Evolutionary conservation across 2,797 vertebrate genomes (phyloP).

Genomic region (Danio albolineatus): DNA sequence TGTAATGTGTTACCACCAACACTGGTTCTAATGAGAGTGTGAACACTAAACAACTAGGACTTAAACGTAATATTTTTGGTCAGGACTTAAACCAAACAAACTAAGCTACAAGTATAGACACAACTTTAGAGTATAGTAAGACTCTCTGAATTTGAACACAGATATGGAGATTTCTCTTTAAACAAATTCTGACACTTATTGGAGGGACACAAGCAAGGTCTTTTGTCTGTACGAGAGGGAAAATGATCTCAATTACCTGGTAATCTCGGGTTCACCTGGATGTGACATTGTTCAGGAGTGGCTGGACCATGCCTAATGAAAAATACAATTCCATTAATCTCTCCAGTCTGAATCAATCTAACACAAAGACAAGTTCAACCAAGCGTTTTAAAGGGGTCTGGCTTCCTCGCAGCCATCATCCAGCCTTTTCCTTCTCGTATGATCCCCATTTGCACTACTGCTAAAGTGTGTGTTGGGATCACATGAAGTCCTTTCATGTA

Average conservation of each 20-base stretch:
- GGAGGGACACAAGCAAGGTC: slow-evolving; percentile 3
- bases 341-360: slow-evolving; percentile 53
- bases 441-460: slow-evolving; percentile 1
- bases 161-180: slow-evolving; percentile 1
- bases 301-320: slow-evolving; percentile 52
- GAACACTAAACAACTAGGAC: no score
- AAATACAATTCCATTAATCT: slow-evolving; percentile 53
- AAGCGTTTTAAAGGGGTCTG: slow-evolving; percentile 34
- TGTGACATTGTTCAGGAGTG: slow-evolving; percentile 47
- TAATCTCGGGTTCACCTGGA: slow-evolving; percentile 55
- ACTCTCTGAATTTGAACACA: neutral
- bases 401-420: slow-evolving; percentile 18
- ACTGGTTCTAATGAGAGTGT: no score
- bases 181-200: slow-evolving; percentile 19
- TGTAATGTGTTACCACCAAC: no score
- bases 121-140: neutral
- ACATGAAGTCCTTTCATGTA: neutral
- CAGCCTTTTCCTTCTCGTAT: neutral
- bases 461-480: slow-evolving; percentile 1
- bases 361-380: slow-evolving; percentile 44
- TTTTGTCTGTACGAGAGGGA: slow-evolving; percentile 7
- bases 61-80: no score
- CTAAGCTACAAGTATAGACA: neutral
- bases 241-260: slow-evolving; percentile 46
- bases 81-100: no score